Evolutionary conservation across 1,140 invertebrate genomes (phyloP), one percentile per base, ranked within the genome.

Genomic region (Brachionus calyciflorus): DNA sequence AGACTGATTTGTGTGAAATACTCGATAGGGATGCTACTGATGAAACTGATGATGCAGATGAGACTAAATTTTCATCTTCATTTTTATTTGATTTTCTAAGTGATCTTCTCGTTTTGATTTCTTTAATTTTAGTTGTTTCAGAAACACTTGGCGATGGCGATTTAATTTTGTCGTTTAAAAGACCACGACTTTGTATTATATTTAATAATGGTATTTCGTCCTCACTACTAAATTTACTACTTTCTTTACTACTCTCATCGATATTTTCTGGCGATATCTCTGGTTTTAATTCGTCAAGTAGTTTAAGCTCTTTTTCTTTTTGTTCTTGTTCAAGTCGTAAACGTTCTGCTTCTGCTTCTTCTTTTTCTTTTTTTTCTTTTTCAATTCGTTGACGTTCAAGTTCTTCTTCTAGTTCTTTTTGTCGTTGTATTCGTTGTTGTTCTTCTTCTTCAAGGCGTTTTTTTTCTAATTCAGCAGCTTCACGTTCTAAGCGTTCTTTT

Each of bases 161-260:
- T 60, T 60, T 65, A 28, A 65, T 44, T 41, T 37, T 55, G 9
- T 65, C 60, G 14, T 2, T 21, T 5, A 60, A 9, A n/a, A 60
- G n/a, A 9, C 28, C 26, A 14, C 30, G 26, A 14, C 24, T 65
- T 14, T 65, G 41, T 0, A 65, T 41, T 24, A 65, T 65, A 2
- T 65, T 41, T 17, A 65, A 21, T 19, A 65, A 46, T 0, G 60
- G 60, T 37, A 65, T 65, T 6, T 65, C 60, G 10, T 65, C 60
- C 24, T 65, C 60, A 12, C 60, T 65, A 26, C 60, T 65, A 65
- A 65, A 65, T 14, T 41, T 65, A 14, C 24, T 30, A 44, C 60
- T 65, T 7, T 65, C 60, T 24, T 65, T 65, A 10, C 37, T 44
- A 9, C 44, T 26, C 19, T 65, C 60, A 2, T 65, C 60, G 1